Percentiles rank a stretch among this genome's conserved stretches.
Conservation (phyloP, 2,888 invertebrate species). For the Cryptocheilus praepositus region DNA sequence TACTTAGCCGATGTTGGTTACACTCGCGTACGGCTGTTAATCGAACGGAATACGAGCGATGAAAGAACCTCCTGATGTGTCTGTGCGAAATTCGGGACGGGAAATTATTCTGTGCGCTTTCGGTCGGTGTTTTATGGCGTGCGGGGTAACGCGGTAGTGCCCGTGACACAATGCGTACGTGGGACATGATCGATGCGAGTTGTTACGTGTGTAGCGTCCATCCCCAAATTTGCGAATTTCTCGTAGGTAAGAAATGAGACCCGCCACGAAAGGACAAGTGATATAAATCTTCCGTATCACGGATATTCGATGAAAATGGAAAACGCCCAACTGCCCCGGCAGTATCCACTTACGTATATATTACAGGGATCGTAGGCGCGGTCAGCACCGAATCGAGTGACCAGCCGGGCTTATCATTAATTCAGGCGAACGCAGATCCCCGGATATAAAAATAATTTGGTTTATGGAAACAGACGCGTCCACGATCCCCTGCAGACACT, state of each 20-base stretch:
- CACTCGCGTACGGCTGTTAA: slow-evolving; percentile 10
- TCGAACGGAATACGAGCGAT: too few relatives aligned
- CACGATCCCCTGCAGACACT: slow-evolving; percentile 39
- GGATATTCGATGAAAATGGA: slow-evolving; percentile 40
- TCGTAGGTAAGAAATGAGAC: slow-evolving; percentile 23
- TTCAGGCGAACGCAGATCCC: slow-evolving; percentile 67
- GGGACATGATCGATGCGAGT: too few relatives aligned
- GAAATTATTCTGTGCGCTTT: too few relatives aligned
- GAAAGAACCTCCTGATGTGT: too few relatives aligned
- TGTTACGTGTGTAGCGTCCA: neutral
- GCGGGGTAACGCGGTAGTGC: too few relatives aligned
- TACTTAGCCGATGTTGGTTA: slow-evolving; percentile 51
- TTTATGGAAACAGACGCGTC: slow-evolving; percentile 72
- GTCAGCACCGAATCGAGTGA: slow-evolving; percentile 58
- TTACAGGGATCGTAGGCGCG: slow-evolving; percentile 50
- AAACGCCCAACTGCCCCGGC: slow-evolving; percentile 41
- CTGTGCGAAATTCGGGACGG: too few relatives aligned
- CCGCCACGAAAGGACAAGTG: slow-evolving; percentile 26
- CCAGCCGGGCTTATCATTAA: slow-evolving; percentile 68
- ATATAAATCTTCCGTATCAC: slow-evolving; percentile 52
- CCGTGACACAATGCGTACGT: too few relatives aligned
- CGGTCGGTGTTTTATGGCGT: too few relatives aligned
- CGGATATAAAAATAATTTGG: slow-evolving; percentile 73
- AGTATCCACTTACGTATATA: slow-evolving; percentile 49
- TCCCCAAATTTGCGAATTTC: slow-evolving; percentile 19